These are phyloP conservation scores for Oedothorax gibbosus DNA, from an alignment of 1,140 invertebrate genomes.

Conservation along the genomic window DNA sequence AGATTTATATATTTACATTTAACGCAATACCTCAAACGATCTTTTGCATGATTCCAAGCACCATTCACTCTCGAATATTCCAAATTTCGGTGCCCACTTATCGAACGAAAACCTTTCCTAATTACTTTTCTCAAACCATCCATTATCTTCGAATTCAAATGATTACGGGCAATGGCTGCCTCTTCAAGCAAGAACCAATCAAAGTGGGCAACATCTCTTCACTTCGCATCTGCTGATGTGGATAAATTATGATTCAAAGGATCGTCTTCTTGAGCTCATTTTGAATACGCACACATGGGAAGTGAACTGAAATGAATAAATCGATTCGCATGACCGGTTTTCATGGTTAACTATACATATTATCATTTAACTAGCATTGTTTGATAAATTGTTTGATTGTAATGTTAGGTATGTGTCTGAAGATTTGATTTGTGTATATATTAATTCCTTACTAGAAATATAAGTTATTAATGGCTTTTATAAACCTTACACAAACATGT, in stretches of 20 bases:
- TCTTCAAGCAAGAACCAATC: constrained; percentile 22
- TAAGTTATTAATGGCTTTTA: too few relatives aligned
- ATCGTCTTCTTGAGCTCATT: too few relatives aligned
- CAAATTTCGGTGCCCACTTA: not conserved
- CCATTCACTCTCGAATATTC: not conserved
- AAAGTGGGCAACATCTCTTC: not conserved
- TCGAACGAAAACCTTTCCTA: constrained; percentile 18
- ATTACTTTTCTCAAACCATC: constrained; percentile 36
- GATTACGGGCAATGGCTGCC: not conserved
- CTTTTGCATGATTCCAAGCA: constrained; percentile 25
- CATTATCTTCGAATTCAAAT: constrained; percentile 14
- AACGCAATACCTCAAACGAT: constrained; percentile 14
- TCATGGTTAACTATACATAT: not conserved
- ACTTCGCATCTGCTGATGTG: not conserved
- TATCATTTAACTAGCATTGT: not conserved
- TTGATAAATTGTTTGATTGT: not conserved
- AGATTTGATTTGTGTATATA: too few relatives aligned
- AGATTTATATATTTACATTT: not conserved
- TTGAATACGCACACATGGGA: too few relatives aligned
- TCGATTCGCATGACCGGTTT: not conserved
- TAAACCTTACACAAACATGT: too few relatives aligned
- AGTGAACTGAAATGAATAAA: not conserved
- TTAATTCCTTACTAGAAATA: too few relatives aligned
- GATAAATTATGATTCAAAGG: not conserved
- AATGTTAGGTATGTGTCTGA: too few relatives aligned